Evolutionary conservation across 2,797 vertebrate species (phyloP).

Genomic region (Anguilla obscura): DNA sequence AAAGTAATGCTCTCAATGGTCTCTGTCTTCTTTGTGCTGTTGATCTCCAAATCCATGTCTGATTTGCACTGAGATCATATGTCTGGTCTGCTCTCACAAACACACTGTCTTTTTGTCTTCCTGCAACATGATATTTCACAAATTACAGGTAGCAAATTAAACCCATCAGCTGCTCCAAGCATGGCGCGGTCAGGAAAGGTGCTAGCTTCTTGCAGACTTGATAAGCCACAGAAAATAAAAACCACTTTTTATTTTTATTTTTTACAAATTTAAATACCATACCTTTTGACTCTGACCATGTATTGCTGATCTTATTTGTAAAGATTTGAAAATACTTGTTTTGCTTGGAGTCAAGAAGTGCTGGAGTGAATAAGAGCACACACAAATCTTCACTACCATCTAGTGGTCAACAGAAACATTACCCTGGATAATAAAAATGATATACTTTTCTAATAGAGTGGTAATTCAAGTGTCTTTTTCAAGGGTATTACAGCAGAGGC

Average conservation of each 20-base stretch:
- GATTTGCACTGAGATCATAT: constrained; percentile 13
- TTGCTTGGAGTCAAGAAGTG: not conserved
- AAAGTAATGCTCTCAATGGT: constrained; percentile 7
- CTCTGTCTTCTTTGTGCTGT: constrained; percentile 3
- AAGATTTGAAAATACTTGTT: not conserved
- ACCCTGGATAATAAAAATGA: not conserved
- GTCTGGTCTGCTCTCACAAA: not conserved
- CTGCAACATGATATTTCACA: constrained; percentile 12
- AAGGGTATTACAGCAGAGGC: not conserved
- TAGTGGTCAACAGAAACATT: constrained; percentile 18
- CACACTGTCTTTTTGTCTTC: constrained; percentile 20
- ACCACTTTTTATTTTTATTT: not conserved
- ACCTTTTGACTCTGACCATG: not conserved
- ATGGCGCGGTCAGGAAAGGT: not conserved
- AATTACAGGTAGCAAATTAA: constrained; percentile 16
- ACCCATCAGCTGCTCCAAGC: not conserved
- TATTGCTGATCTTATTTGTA: constrained; percentile 8
- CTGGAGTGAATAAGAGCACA: not conserved
- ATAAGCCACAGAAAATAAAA: not conserved
- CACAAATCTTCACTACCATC: constrained; percentile 15
- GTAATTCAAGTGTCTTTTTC: not conserved
- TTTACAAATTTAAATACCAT: not conserved
- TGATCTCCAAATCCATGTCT: not conserved
- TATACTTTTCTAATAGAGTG: not conserved
- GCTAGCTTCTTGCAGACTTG: not conserved